Base-by-base conservation (phyloP, 23 tunicate genomes). In the Corella eumyota region DNA sequence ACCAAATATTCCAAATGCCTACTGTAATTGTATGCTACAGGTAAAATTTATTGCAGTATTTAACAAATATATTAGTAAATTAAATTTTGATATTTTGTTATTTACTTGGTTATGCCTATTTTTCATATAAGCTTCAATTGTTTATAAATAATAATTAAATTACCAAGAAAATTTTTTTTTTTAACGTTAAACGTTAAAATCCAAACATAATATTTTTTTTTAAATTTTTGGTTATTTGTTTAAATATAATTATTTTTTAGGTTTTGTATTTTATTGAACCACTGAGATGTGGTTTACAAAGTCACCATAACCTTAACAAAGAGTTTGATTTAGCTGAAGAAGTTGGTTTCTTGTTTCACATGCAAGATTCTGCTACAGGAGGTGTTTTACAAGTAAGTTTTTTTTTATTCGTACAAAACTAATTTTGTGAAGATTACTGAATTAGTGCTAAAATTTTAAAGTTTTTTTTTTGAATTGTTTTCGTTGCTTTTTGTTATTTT, bases 1-100 rank as follows among this genome's bases (percentile, higher is more conserved):
- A 32, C 93, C 99, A 2, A 85, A 93, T 45, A 78, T 93, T 24
- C 81, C 82, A 36, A 93, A 93, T 55, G 85, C 93, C 13, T 93
- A 93, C 47, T 93, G 99, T 74, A 93, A 93, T 67, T 88, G 93
- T 56, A 93, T 93, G 99, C 54, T 93, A 22, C 99, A 93, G 67
- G 91, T 80, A 32, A 2, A 36, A 5, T 3, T 3, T 25, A 1
- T 64, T 20, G 13, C n/a, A 38, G 69, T 60, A 5, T 60, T 19
- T 4, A 7, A 2, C 47, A 19, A 2, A 4, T 13, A 17, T 27
- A 27, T 27, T 3, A 56, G 24, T n/a, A 44, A 13, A 44, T 13
- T 13, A 44, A 44, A 44, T 44, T 44, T 17, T 44, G 15, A 44
- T 44, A 17, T 44, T 44, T 44, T 13, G 13, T 44, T 44, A n/a